Evolutionary conservation across 1,140 invertebrate genomes (phyloP).

Genomic region (Helicorthomorpha holstii): DNA sequence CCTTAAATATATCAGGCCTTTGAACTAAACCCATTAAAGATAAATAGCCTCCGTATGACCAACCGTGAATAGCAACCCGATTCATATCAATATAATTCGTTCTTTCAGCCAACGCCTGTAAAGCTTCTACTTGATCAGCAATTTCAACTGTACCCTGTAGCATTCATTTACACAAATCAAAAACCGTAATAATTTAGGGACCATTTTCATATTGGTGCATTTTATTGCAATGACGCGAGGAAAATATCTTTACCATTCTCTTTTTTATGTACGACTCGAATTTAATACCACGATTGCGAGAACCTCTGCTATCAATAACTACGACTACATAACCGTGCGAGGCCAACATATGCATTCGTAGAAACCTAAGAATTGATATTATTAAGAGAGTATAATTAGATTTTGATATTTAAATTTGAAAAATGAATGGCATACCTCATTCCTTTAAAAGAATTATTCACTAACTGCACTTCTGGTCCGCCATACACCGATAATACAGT

Average conservation of each 20-base stretch:
- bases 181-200: neutral
- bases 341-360: constrained; percentile 85
- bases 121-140: constrained; percentile 86
- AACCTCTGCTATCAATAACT: constrained; percentile 85
- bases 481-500: constrained; percentile 94
- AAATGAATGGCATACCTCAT: too few species aligned
- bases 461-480: constrained; percentile 91
- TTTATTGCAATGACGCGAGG: too few species aligned
- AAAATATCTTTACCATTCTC: constrained; percentile 51
- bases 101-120: constrained; percentile 66
- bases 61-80: constrained; percentile 88
- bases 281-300: constrained; percentile 69
- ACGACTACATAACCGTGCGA: constrained; percentile 94
- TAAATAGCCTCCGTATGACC: constrained; percentile 78
- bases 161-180: neutral
- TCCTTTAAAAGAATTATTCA: constrained; percentile 89
- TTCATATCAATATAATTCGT: constrained; percentile 77
- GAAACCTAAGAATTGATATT: constrained; percentile 45
- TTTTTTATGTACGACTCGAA: constrained; percentile 82
- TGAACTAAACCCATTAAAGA: constrained; percentile 32
- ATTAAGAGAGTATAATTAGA: too few species aligned
- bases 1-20: constrained; percentile 32
- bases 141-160: constrained; percentile 78
- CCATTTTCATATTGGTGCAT: neutral
- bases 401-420: too few species aligned